Evolutionary conservation across 2,797 vertebrate species (phyloP), one percentile per base, ranked within the genome.

Genomic region (Cuculus canorus): DNA sequence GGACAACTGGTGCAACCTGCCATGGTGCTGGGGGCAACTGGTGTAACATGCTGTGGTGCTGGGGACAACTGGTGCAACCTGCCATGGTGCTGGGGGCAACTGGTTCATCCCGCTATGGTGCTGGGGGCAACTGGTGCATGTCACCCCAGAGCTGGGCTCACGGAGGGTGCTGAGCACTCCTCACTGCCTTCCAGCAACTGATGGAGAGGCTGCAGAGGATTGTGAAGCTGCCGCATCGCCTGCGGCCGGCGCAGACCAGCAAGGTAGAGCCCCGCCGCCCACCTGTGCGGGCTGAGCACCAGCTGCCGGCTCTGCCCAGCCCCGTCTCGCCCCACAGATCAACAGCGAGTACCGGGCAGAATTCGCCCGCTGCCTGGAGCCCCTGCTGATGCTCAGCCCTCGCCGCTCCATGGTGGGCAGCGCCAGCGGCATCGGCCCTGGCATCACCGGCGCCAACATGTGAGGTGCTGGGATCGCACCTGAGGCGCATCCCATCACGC

Each of bases 161-260:
- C 0, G 2, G 25, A 37, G 39, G 10, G 35, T 39, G 16, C 50
- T 4, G 3, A 37, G 10, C 52, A 54, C 13, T 10, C 21, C 80
- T 63, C 45, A 84, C 80, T 78, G 37, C 52, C 69, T 96, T 96
- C 53, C 98, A 99, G 99, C 98, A 99, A 98, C 97, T 99, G 82
- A 98, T 99, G 98, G 98, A 99, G 96, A 96, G 99, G 65, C 98
- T 99, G 96, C 98, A 98, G 97, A 98, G 98, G 96, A 98, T 99
- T 1, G 98, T 98, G 54, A 98, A 98, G 68, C 97, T 98, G 80
- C 99, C 99, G 0, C 98, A 99, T 61, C 98, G 98, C 48, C 97
- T 99, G 95, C 97, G 98, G 48, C 99, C 99, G 0, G 97, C 98
- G 7, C 99, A 98, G 97, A 99, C 98, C 96, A 99, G 98, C 98